Percentiles rank a stretch among this genome's conserved stretches.
phyloP scores from a whole-genome alignment of 2,797 vertebrate genomes.

The Tinamus major region DNA sequence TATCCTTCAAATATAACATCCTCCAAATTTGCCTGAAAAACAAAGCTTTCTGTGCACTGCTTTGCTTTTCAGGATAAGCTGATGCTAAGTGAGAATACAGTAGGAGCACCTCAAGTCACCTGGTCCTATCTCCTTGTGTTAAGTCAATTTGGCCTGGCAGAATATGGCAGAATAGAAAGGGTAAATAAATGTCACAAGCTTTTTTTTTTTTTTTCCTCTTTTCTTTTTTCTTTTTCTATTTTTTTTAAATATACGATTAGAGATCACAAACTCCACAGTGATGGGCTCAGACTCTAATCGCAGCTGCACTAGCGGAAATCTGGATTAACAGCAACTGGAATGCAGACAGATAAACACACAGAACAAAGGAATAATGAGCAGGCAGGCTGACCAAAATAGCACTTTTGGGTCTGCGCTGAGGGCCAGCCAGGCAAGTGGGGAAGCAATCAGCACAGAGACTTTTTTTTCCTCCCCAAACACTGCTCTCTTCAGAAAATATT shows the following conservation, averaged over 20 bases:
- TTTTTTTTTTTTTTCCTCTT: fast-evolving
- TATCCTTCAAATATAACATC: not conserved
- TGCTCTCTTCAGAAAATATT: not conserved
- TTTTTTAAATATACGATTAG: not conserved
- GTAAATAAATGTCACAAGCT: not conserved
- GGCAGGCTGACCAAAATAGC: not conserved
- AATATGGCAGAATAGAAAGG: not conserved
- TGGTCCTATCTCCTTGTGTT: not conserved
- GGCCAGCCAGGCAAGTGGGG: not conserved
- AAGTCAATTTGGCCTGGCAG: not conserved
- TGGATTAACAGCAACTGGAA: constrained; percentile 28
- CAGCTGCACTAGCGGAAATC: not conserved
- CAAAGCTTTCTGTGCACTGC: not conserved
- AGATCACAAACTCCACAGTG: not conserved
- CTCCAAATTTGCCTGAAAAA: not conserved
- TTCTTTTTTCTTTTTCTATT: not conserved
- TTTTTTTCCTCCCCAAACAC: not conserved
- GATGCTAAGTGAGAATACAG: not conserved
- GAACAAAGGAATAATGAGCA: constrained; percentile 14
- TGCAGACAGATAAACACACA: constrained; percentile 17
- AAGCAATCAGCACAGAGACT: not conserved
- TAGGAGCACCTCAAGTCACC: not conserved
- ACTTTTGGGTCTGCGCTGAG: not conserved
- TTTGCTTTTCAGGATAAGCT: not conserved
- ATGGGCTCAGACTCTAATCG: not conserved